A percentile compares a stretch with the other conserved stretches of the same genome.
Conservation (phyloP, 2,113 vertebrate species). For the Halichoeres trimaculatus region DNA sequence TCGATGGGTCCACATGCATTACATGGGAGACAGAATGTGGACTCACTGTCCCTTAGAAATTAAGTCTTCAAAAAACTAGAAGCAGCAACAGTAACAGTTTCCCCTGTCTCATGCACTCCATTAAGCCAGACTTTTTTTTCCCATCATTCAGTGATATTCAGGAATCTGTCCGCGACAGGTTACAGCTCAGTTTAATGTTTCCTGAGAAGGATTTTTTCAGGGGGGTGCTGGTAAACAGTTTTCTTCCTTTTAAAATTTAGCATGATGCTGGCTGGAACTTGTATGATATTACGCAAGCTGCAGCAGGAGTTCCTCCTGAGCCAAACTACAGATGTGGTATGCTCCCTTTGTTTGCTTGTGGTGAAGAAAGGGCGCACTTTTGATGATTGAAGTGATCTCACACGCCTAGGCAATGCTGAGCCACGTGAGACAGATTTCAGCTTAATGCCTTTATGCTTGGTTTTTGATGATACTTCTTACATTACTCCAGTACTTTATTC, state of each 20-base stretch:
- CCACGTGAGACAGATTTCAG: neutral
- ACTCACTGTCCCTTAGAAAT: neutral
- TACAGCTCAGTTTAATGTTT: slow-evolving; percentile 3
- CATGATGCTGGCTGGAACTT: neutral
- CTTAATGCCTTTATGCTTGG: neutral
- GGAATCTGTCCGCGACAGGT: no score
- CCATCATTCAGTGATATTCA: no score
- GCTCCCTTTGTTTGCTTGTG: neutral
- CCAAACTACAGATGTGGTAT: neutral
- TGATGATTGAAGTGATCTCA: neutral
- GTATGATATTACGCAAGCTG: neutral
- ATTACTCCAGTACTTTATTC: neutral
- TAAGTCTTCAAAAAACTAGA: no score
- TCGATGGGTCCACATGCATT: neutral
- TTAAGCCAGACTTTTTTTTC: no score
- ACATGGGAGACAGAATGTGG: neutral
- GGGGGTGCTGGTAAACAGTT: neutral
- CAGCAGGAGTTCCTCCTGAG: neutral
- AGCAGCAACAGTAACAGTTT: no score
- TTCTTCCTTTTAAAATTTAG: no score
- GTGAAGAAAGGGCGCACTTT: no score
- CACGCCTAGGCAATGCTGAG: neutral
- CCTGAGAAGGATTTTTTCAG: slow-evolving; percentile 5
- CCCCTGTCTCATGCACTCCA: no score
- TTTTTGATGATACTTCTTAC: no score